A percentile compares a stretch with the other conserved stretches of the same genome.
Conservation (phyloP, 2,113 vertebrate species). For the Eurypyga helias region DNA sequence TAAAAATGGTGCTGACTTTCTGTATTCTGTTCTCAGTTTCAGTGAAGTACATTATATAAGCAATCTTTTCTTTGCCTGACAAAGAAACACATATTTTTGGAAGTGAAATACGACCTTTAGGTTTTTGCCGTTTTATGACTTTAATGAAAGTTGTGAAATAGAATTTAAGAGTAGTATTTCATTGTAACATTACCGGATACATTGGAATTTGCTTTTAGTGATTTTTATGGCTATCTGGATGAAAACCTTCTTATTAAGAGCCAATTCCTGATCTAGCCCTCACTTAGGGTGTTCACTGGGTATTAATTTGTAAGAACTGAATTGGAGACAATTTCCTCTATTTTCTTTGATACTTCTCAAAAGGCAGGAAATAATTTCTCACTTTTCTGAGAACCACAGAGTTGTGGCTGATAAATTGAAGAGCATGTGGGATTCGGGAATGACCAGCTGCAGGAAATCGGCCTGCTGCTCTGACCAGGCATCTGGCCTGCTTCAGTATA, state of each 20-base stretch:
- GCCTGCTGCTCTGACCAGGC: not conserved
- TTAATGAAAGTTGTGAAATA: slow-evolving; percentile 29
- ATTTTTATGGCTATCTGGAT: slow-evolving; percentile 26
- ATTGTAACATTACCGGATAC: not conserved
- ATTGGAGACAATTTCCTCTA: slow-evolving; percentile 21
- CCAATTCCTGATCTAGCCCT: slow-evolving; percentile 27
- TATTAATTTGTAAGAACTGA: slow-evolving; percentile 29
- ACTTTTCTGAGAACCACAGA: not conserved
- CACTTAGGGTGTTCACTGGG: not conserved
- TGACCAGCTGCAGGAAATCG: not conserved
- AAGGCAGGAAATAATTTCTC: slow-evolving; percentile 9
- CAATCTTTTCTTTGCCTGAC: slow-evolving; percentile 20
- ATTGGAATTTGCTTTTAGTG: slow-evolving; percentile 18
- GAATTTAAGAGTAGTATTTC: slow-evolving; percentile 24
- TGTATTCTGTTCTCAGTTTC: not conserved
- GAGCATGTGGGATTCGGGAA: not conserved
- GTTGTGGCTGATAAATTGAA: not conserved
- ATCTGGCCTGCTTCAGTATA: not conserved
- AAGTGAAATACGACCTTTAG: not conserved
- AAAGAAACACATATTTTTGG: not conserved
- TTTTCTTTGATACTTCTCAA: slow-evolving; percentile 9
- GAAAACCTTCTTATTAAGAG: slow-evolving; percentile 30
- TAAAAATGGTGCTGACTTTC: not conserved
- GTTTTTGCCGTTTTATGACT: slow-evolving; percentile 31
- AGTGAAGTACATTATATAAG: not conserved